Percentiles rank a stretch among this genome's conserved stretches.
Evolutionary conservation across 2,113 vertebrate genomes (phyloP).

Genomic region (Sebastes schlegelii): DNA sequence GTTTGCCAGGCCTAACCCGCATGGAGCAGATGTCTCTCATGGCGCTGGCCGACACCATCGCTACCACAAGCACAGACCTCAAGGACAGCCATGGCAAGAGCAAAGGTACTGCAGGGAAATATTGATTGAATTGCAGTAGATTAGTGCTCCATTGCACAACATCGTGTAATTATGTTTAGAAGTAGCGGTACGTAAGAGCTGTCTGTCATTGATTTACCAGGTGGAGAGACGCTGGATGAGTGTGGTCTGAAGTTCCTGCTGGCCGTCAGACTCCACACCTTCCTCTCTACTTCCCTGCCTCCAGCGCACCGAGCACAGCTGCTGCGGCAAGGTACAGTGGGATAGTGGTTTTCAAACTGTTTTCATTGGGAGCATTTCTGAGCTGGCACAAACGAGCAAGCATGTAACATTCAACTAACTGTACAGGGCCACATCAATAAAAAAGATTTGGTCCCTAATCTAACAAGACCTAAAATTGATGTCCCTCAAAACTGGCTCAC

Average conservation of each 20-base stretch:
- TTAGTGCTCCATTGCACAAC: not conserved
- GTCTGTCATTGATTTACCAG: slow-evolving; percentile 72
- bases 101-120: slow-evolving; percentile 85
- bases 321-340: slow-evolving; percentile 89
- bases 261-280: slow-evolving; percentile 95
- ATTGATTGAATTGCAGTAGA: not conserved
- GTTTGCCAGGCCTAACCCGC: slow-evolving; percentile 94
- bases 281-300: slow-evolving; percentile 94
- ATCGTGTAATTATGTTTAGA: slow-evolving; percentile 9
- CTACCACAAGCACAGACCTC: slow-evolving; percentile 95
- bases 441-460: not conserved
- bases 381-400: not conserved
- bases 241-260: slow-evolving; percentile 97
- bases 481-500: not conserved
- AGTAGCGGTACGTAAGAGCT: not conserved
- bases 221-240: slow-evolving; percentile 97
- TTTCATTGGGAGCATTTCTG: slow-evolving; percentile 4
- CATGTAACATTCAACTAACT: not conserved
- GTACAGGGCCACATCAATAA: not conserved
- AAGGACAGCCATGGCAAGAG: slow-evolving; percentile 91
- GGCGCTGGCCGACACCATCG: slow-evolving; percentile 96
- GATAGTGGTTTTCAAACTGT: not conserved
- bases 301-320: slow-evolving; percentile 91
- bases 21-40: slow-evolving; percentile 99
- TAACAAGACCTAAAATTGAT: not conserved